These are phyloP conservation scores for Nyctalus aviator DNA, from an alignment of 2,797 vertebrate species.

Conservation along the genomic window DNA sequence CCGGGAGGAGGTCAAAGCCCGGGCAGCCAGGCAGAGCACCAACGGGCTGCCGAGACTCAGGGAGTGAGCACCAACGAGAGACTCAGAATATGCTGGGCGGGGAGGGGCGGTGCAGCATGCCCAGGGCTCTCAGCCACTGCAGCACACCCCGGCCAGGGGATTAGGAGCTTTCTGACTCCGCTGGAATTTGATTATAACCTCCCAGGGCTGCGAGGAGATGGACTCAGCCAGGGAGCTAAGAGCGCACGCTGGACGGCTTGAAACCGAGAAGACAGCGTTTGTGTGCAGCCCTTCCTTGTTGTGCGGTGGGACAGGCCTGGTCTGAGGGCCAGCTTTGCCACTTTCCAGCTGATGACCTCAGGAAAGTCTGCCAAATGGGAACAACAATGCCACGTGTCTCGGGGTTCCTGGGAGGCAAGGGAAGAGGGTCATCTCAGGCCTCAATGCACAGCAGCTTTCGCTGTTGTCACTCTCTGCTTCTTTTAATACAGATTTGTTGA, in stretches of 20 bases:
- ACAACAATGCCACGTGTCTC: not conserved
- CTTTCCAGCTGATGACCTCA: not conserved
- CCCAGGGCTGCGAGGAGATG: conserved; percentile 25
- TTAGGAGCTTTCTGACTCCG: not conserved
- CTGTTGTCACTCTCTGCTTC: not conserved
- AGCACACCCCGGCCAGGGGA: not conserved
- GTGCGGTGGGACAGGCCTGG: not conserved
- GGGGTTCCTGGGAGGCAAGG: not conserved
- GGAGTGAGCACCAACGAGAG: not conserved
- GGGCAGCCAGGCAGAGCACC: not conserved
- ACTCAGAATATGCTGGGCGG: not conserved
- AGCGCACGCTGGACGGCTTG: not conserved
- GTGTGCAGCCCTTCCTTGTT: not conserved
- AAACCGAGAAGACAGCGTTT: not conserved
- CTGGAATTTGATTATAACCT: conserved; percentile 60
- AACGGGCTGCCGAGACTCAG: not conserved
- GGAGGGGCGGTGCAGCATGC: not conserved
- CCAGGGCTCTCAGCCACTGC: not conserved
- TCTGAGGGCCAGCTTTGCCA: not conserved
- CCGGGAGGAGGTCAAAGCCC: conserved; percentile 13
- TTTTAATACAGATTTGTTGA: not conserved
- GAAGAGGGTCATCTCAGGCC: not conserved
- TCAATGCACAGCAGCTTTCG: not conserved
- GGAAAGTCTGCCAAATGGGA: not conserved
- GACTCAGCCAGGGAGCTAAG: conserved; percentile 31